A percentile compares a stretch with the other conserved stretches of the same genome.
Conservation (phyloP, 2,113 vertebrate genomes). For the Zapornia atra region DNA sequence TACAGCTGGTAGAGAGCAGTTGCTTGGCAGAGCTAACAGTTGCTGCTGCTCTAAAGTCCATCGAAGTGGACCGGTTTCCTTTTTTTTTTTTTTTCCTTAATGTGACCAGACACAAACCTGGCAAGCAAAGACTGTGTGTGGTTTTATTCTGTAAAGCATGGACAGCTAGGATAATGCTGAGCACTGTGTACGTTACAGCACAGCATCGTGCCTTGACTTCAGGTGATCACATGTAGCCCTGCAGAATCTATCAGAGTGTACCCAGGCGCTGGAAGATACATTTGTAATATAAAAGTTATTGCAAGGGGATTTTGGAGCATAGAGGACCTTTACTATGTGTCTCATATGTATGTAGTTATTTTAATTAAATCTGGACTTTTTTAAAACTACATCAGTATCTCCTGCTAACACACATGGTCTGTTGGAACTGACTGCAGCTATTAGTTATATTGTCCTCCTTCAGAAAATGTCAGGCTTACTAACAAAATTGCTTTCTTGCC, state of each 20-base stretch:
- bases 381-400: not conserved
- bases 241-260: not conserved
- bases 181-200: not conserved
- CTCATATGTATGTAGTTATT: not conserved
- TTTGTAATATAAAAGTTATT: not conserved
- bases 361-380: slow-evolving; percentile 32
- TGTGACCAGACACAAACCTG: not conserved
- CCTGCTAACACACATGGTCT: not conserved
- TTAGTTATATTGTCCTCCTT: not conserved
- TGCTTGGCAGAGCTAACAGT: not conserved
- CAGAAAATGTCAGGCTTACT: not conserved
- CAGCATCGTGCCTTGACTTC: not conserved
- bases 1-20: not conserved
- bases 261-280: not conserved
- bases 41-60: not conserved
- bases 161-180: not conserved
- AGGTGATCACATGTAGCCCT: not conserved
- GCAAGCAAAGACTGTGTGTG: not conserved
- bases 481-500: not conserved
- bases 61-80: not conserved
- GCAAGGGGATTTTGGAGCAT: not conserved
- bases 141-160: not conserved
- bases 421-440: not conserved
- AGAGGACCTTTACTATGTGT: not conserved
- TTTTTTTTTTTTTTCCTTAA: not conserved